Evolutionary conservation across 2,797 vertebrate genomes (phyloP).

Genomic region (Semaprochilodus insignis): DNA sequence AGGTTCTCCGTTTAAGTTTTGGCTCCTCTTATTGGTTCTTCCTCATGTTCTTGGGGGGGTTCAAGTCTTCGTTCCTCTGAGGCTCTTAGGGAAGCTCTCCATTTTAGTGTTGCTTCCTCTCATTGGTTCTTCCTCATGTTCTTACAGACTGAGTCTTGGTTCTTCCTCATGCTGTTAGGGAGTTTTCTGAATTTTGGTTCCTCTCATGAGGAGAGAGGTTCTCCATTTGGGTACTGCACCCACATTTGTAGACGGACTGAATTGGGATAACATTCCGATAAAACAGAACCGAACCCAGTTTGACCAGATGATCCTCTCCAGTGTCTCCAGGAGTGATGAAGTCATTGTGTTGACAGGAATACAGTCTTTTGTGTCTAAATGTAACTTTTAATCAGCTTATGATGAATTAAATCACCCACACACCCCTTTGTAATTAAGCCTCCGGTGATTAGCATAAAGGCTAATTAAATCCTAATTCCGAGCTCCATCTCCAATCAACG

Average conservation of each 20-base stretch:
- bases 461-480: constrained; percentile 3
- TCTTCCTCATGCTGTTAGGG: too few species aligned
- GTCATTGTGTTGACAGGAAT: neutral
- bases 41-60: too few species aligned
- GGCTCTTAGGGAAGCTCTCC: too few species aligned
- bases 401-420: neutral
- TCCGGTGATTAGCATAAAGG: neutral
- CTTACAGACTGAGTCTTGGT: too few species aligned
- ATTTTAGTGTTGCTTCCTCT: too few species aligned
- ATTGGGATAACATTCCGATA: neutral
- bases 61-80: too few species aligned
- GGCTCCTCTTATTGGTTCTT: neutral
- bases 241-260: too few species aligned
- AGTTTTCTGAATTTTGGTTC: too few species aligned
- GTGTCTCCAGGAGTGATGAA: neutral
- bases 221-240: neutral
- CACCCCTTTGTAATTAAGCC: constrained; percentile 9
- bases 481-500: constrained; percentile 1
- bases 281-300: neutral
- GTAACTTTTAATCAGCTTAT: neutral
- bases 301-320: neutral
- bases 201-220: too few species aligned
- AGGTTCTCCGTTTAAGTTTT: neutral
- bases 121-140: neutral
- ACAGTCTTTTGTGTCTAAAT: neutral